These are phyloP conservation scores for Hydroisotoma schaefferi DNA, from an alignment of 2,888 invertebrate genomes.

Conservation along the genomic window DNA sequence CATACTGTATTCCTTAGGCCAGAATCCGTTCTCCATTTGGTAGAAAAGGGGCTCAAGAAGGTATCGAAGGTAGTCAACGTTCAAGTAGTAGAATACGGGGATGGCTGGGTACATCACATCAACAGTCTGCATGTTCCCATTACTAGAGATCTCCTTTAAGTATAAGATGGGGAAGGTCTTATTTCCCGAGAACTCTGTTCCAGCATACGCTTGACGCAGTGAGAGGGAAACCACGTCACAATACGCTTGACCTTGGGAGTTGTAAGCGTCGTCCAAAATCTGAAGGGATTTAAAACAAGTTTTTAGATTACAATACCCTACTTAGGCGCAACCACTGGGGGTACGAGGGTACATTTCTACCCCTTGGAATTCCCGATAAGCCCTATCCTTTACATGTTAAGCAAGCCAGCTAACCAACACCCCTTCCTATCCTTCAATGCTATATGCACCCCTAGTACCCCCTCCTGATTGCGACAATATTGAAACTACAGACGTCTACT, in stretches of 20 bases:
- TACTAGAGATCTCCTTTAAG: slow-evolving; percentile 40
- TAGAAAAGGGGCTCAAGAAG: slow-evolving; percentile 38
- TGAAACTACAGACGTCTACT: too few species aligned
- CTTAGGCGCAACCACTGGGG: too few species aligned
- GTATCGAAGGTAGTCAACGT: slow-evolving; percentile 21
- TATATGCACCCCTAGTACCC: too few species aligned
- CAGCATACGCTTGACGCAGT: slow-evolving; percentile 37
- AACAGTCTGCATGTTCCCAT: slow-evolving; percentile 39
- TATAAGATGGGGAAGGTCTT: slow-evolving; percentile 27
- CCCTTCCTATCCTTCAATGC: too few species aligned
- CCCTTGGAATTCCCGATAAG: too few species aligned
- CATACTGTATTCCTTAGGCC: slow-evolving; percentile 30
- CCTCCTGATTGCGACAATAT: too few species aligned
- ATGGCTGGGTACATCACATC: slow-evolving; percentile 42
- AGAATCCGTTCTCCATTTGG: slow-evolving; percentile 40
- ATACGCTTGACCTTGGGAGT: slow-evolving; percentile 34
- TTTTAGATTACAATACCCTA: too few species aligned
- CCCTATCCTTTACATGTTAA: too few species aligned
- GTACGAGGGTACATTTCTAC: too few species aligned
- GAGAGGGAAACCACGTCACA: slow-evolving; percentile 39
- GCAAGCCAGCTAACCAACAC: too few species aligned
- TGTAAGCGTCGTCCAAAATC: slow-evolving; percentile 31
- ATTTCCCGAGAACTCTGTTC: slow-evolving; percentile 37
- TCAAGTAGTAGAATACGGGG: slow-evolving; percentile 37
- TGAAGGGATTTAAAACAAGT: slow-evolving; percentile 36